Conservation (phyloP, 2,888 invertebrate species). For the Cosmia pyralina region DNA sequence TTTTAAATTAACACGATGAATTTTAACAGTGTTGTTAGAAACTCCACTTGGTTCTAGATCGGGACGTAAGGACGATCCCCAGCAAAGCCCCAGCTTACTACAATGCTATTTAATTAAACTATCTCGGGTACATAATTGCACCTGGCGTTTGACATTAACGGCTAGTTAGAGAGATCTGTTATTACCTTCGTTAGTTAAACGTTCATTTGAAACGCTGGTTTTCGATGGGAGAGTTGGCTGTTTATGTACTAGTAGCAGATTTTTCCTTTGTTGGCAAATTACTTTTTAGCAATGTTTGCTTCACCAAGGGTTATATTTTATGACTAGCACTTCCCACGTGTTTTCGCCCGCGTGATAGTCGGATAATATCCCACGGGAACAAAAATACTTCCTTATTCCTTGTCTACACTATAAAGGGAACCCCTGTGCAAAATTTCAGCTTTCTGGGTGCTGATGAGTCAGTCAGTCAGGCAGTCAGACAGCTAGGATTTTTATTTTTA, state of each 20-base stretch:
- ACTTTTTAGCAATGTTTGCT: not conserved
- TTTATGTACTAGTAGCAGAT: constrained; percentile 10
- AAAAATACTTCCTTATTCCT: too few relatives aligned
- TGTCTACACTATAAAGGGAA: too few relatives aligned
- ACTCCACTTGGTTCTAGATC: constrained; percentile 2
- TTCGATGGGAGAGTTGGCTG: constrained; percentile 7
- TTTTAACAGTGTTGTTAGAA: constrained; percentile 12
- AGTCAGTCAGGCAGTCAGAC: too few relatives aligned
- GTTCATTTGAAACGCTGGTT: constrained; percentile 23
- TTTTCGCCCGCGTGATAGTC: too few relatives aligned
- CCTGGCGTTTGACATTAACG: constrained; percentile 57
- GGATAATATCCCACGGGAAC: too few relatives aligned
- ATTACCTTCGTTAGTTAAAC: constrained; percentile 29
- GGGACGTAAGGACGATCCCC: constrained; percentile 12
- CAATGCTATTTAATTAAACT: constrained; percentile 59
- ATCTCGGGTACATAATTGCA: constrained; percentile 53
- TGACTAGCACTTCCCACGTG: too few relatives aligned
- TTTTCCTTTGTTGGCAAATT: not conserved
- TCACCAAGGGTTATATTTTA: not conserved
- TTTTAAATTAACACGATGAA: not conserved
- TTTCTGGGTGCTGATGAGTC: too few relatives aligned
- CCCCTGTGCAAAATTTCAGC: too few relatives aligned
- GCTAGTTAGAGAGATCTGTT: constrained; percentile 42
- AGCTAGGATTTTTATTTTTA: too few relatives aligned
- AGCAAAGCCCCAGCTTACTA: constrained; percentile 22